Percentiles rank a stretch among this genome's conserved stretches.
phyloP scores from a whole-genome alignment of 2,113 vertebrate genomes.

The Glareola pratincola region DNA sequence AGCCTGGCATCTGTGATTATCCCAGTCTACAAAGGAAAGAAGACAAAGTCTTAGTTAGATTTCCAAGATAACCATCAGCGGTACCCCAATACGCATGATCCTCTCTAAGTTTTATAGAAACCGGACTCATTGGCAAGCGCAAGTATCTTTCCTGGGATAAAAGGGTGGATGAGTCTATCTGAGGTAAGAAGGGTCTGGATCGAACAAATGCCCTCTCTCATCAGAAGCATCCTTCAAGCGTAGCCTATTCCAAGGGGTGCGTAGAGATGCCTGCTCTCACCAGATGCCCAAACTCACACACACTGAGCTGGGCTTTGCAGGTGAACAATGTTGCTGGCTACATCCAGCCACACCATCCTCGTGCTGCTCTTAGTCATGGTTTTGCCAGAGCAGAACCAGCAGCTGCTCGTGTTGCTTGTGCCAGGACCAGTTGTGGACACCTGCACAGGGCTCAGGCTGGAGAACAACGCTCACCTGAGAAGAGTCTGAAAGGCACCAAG shows the following conservation, averaged over 20 bases:
- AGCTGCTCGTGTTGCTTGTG: background rate
- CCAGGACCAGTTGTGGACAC: background rate
- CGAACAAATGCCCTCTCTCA: background rate
- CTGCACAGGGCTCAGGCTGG: background rate
- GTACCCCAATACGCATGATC: accelerated
- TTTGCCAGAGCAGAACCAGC: background rate
- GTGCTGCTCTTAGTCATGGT: background rate
- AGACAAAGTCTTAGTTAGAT: background rate
- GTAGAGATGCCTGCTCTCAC: background rate
- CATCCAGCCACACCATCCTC: background rate
- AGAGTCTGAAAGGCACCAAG: background rate
- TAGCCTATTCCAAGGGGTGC: accelerated
- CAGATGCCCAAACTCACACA: background rate
- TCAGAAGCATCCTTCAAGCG: accelerated
- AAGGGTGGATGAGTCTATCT: background rate
- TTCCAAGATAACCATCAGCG: background rate
- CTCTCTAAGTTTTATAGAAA: background rate
- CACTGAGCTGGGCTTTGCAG: background rate
- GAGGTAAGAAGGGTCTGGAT: background rate
- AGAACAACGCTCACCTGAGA: background rate
- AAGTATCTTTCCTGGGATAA: background rate
- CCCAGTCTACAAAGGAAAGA: constrained; percentile 73
- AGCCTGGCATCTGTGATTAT: constrained; percentile 84
- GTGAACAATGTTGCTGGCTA: background rate
- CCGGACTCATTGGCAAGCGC: background rate